Conservation (phyloP, 2,888 invertebrate species). For the Margaritifera margaritifera region DNA sequence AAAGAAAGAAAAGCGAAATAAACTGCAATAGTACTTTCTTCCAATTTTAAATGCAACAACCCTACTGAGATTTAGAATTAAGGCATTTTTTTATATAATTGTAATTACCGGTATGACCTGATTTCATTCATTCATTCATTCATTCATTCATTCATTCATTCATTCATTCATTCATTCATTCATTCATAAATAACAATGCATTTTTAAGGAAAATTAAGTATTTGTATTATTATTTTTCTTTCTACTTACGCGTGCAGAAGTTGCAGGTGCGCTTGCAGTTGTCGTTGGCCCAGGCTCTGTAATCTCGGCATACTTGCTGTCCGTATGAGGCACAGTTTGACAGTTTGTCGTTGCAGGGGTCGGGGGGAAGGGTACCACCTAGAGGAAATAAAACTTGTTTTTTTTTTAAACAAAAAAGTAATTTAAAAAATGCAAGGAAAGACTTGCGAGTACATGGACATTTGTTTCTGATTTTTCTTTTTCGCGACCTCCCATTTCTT, state of each 20-base stretch:
- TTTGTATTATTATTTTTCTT: not conserved
- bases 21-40: too few species aligned
- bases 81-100: not conserved
- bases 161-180: not conserved
- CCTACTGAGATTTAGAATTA: not conserved
- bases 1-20: too few species aligned
- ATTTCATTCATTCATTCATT: too few species aligned
- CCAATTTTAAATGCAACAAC: not conserved
- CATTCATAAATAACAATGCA: not conserved
- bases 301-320: slow-evolving; percentile 41
- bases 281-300: slow-evolving; percentile 47
- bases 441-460: too few species aligned
- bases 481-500: not conserved
- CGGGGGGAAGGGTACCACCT: slow-evolving; percentile 38
- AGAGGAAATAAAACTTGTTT: not conserved
- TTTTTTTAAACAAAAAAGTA: too few species aligned
- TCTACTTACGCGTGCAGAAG: slow-evolving; percentile 46
- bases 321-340: slow-evolving; percentile 50
- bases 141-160: not conserved
- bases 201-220: not conserved
- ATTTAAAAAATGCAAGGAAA: too few species aligned
- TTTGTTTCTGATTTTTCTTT: not conserved
- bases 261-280: slow-evolving; percentile 54
- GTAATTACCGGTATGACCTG: not conserved
- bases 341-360: slow-evolving; percentile 47